phyloP scores from a whole-genome alignment of 2,888 invertebrate species.

The Tethea ocularis region DNA sequence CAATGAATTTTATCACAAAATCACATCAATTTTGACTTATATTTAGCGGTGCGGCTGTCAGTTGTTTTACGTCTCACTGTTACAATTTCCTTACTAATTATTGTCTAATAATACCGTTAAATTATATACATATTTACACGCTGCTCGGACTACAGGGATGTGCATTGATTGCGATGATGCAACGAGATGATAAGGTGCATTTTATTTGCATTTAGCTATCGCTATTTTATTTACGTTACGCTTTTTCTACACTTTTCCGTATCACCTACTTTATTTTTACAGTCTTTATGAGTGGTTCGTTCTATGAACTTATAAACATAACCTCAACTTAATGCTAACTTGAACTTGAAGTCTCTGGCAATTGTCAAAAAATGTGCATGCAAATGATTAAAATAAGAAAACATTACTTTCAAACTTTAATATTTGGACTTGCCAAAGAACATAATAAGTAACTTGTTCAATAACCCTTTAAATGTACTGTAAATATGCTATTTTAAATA shows the following conservation, averaged over 20 bases:
- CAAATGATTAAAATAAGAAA: conserved; percentile 8
- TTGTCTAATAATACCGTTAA: conserved; percentile 37
- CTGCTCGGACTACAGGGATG: conserved; percentile 70
- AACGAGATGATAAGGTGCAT: conserved; percentile 82
- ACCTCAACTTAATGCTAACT: conserved; percentile 12
- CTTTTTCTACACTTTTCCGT: conserved; percentile 11
- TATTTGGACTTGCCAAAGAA: not conserved
- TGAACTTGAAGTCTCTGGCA: conserved; percentile 12
- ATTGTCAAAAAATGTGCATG: not conserved
- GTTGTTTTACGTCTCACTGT: conserved; percentile 78
- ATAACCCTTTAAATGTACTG: not conserved
- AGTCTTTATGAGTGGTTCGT: not conserved
- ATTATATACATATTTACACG: conserved; percentile 60
- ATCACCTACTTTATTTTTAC: not conserved
- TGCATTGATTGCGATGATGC: conserved; percentile 73
- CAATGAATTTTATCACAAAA: conserved; percentile 42
- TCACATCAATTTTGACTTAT: conserved; percentile 58
- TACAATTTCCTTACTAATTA: conserved; percentile 39
- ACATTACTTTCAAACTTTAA: not conserved
- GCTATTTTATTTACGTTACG: conserved; percentile 26
- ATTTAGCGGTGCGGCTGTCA: conserved; percentile 81
- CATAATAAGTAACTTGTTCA: not conserved
- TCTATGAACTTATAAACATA: not conserved
- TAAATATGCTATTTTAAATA: conserved; percentile 1
- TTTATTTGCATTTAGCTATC: conserved; percentile 37